Base-by-base conservation (phyloP, 2,888 invertebrate species). In the Danaus chrysippus region DNA sequence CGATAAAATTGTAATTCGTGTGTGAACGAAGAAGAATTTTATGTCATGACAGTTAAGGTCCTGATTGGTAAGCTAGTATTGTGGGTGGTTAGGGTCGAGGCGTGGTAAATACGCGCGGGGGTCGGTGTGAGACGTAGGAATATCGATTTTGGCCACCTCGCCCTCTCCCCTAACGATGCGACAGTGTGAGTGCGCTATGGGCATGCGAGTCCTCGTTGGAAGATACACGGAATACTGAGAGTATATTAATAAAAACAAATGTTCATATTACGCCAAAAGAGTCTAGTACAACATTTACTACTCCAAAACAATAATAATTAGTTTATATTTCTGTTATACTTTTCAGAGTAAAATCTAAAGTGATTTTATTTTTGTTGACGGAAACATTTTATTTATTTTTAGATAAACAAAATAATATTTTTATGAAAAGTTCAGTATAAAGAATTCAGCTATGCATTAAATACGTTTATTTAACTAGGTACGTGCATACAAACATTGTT, bases 121-220 rank as follows among this genome's bases (percentile, higher is more conserved):
- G 79, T 73, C 73, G 81, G 82, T 74, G 75, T 80, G 87, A 86
- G 86, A 83, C 86, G 88, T 82, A 83, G 84, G 78, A 87, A 81
- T 91, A 91, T 91, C 91, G 91, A 91, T 91, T 90, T 91, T 89
- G 79, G 84, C 77, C 83, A 82, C 85, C 83, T 87, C 87, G 82
- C 87, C 82, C 88, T 85, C 86, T 76, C 86, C 86, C 87, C 86
- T 73, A 80, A 70, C 78, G 77, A 74, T 85, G 88, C 86, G 88
- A 81, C 87, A 79, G 89, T 89, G 87, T 89, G 89, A 83, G 90
- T 89, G 87, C 83, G 83, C 80, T 73, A 75, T 79, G 76, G 80
- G 78, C 73, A 75, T 79, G 76, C 81, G 78, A 82, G 81, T 84
- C 76, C 79, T 82, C 76, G 74, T 76, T 76, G 76, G 69, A 81